Base-by-base conservation (phyloP, 2,888 invertebrate species). In the Gymnoscelis rufifasciata region DNA sequence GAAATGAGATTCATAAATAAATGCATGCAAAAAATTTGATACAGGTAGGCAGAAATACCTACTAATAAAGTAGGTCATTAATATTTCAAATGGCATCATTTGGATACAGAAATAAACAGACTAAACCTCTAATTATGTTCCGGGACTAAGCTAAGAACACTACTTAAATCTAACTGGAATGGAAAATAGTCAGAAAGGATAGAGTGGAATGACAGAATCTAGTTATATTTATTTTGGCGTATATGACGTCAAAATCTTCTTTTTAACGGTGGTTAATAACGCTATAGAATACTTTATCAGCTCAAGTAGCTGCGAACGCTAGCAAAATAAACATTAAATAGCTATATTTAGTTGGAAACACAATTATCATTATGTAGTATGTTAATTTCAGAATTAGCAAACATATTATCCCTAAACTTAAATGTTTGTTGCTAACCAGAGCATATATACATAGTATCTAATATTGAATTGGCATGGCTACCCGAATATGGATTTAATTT, bases 211-310 rank as follows among this genome's bases (percentile, higher is more conserved):
- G 30, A 40, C 2, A 5, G 2, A 19, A 19, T 19, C 19, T 19
- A 29, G 28, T 24, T 43, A 44, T 42, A 13, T 31, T 33, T 40
- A 42, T 43, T 43, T 28, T 37, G 31, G 24, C 41, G 33, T 39
- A 33, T 37, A 10, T 7, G 46, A 26, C 41, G 37, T 45, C 42
- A 12, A 54, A 47, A 28, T 41, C 38, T 57, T 56, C 49, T 41
- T 40, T 56, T 66, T 69, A 59, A 61, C 66, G 72, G 75, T 74
- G 74, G 72, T 71, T 71, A 68, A 39, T 60, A 55, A 56, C 10
- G 2, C 15, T 30, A 31, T 3, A 43, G 10, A 15, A 1, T 15
- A 33, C 6, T n/a, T 10, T 31, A 26, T 14, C n/a, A n/a, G n/a
- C n/a, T n/a, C n/a, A n/a, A n/a, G n/a, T n/a, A n/a, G n/a, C n/a